A percentile compares a stretch with the other conserved stretches of the same genome.
These are phyloP conservation scores for Coregonus clupeaformis DNA, from an alignment of 2,113 vertebrate genomes.

Conservation along the genomic window DNA sequence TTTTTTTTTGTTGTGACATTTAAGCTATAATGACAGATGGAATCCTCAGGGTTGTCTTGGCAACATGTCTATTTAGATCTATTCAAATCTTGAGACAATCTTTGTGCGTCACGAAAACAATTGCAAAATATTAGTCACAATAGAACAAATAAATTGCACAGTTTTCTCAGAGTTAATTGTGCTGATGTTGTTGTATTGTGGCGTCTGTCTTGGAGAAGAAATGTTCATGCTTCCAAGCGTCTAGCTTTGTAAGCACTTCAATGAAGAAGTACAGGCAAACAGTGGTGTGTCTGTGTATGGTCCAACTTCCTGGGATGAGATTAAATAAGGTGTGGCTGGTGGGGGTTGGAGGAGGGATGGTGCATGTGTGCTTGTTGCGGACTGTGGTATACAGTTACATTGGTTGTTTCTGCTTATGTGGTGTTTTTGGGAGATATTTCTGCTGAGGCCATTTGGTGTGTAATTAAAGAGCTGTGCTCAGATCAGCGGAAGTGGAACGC, in stretches of 20 bases:
- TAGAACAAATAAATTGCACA: neutral
- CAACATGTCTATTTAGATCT: too few relatives aligned
- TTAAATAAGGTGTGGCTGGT: slow-evolving; percentile 7
- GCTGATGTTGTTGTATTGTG: neutral
- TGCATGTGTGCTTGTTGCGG: too few relatives aligned
- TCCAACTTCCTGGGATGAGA: neutral
- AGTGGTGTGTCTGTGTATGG: neutral
- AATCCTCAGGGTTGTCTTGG: neutral
- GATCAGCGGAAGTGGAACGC: too few relatives aligned
- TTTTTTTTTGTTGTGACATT: neutral
- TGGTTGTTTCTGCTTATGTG: too few relatives aligned
- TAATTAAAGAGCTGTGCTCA: too few relatives aligned
- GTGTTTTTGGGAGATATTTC: too few relatives aligned
- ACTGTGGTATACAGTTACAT: too few relatives aligned
- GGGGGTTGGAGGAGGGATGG: neutral
- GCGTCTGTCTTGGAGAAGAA: neutral
- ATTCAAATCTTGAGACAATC: too few relatives aligned
- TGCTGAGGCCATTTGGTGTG: slow-evolving; percentile 16
- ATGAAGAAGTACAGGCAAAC: neutral
- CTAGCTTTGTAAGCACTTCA: slow-evolving; percentile 8
- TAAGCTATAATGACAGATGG: neutral
- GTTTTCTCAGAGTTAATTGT: neutral
- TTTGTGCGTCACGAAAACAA: too few relatives aligned
- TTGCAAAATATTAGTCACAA: too few relatives aligned
- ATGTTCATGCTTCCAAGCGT: neutral